phyloP scores from a whole-genome alignment of 2,797 vertebrate genomes.

The Characodon lateralis region DNA sequence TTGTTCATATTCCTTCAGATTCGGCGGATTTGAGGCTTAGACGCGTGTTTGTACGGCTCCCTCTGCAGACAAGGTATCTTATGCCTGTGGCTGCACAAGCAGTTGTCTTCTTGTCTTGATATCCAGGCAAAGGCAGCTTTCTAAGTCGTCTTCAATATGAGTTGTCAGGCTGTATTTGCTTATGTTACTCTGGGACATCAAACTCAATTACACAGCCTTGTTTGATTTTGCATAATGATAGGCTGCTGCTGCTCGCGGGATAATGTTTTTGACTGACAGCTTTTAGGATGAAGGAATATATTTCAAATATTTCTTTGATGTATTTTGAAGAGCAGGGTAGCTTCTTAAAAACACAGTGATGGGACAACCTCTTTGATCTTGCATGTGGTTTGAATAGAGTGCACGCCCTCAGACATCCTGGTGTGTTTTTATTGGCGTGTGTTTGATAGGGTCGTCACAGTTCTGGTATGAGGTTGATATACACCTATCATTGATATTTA shows the following conservation, averaged over 20 bases:
- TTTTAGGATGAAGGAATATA: conserved; percentile 55
- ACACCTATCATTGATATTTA: not conserved
- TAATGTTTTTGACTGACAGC: conserved; percentile 72
- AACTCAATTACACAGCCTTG: conserved; percentile 76
- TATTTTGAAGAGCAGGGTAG: conserved; percentile 34
- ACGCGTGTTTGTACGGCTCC: conserved; percentile 62
- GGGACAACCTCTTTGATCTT: conserved; percentile 4
- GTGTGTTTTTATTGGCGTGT: not conserved
- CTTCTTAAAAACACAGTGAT: conserved; percentile 4
- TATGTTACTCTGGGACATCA: conserved; percentile 73
- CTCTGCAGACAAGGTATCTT: conserved; percentile 64
- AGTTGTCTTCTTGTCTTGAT: conserved; percentile 60
- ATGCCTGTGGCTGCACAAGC: conserved; percentile 47
- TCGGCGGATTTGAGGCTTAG: conserved; percentile 63
- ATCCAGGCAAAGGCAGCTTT: conserved; percentile 57
- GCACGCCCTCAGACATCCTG: conserved; percentile 13
- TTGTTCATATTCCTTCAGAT: conserved; percentile 51
- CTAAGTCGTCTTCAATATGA: conserved; percentile 72
- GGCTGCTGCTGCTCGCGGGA: conserved; percentile 66
- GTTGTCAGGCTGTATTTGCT: conserved; percentile 76
- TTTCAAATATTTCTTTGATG: conserved; percentile 45
- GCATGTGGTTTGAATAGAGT: conserved; percentile 28
- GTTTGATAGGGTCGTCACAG: not conserved
- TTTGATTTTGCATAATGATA: conserved; percentile 80
- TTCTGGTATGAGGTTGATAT: not conserved